Base-by-base conservation (phyloP, 2,888 invertebrate genomes). In the Drosophila parthenogenetica region DNA sequence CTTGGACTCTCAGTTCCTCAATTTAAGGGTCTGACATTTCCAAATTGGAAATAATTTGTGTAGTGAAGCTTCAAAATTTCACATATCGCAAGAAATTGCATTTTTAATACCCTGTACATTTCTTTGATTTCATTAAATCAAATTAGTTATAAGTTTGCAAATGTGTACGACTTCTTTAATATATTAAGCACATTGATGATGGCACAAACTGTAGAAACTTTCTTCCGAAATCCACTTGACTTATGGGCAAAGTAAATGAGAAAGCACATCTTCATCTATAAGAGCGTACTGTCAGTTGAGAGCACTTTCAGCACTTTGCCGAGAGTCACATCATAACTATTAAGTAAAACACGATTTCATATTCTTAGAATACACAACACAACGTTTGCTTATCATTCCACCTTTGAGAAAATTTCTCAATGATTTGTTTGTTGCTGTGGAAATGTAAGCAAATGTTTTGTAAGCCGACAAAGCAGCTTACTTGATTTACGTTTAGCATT, bases 381-480 rank as follows among this genome's bases (percentile, higher is more conserved):
- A 50, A 45, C 14, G 19, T 50, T 48, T 48, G 67, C 43, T 58
- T 73, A 73, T 60, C 55, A 37, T 60, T 74, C 58, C 50, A 69
- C 60, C 75, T 76, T 78, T 79, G 75, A 79, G 69, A 40, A 60
- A 74, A 69, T 76, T 76, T 70, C 69, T 68, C 58, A 68, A 58
- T 74, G 78, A 83, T 78, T 80, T 81, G 72, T 75, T 81, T 76
- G 66, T 45, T 70, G 67, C 72, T 77, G 51, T 79, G 77, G 61
- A 76, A 72, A 72, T 79, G 77, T 77, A 77, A 77, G 77, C 63
- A 77, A 77, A 76, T 80, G 87, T 67, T 65, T 63, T 73, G 69
- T 87, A 87, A 82, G 88, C 77, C 80, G 87, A 75, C 89, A 86
- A 86, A 81, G 87, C 81, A 65, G 89, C 89, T 89, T 83, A 87